phyloP scores from a whole-genome alignment of 2,888 invertebrate species.

The Scaptomyza flava region DNA sequence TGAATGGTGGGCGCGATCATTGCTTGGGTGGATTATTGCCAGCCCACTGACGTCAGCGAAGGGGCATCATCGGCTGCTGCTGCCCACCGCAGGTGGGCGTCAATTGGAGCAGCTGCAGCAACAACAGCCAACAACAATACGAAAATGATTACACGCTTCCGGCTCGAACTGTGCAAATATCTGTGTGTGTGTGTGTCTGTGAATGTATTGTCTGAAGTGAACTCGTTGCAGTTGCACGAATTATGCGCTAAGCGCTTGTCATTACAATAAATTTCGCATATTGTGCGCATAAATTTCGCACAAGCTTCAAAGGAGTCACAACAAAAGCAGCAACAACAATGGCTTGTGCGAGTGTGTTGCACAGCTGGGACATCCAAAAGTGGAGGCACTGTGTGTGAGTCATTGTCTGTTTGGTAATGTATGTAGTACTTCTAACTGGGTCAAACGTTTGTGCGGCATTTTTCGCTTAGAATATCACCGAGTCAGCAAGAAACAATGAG shows the following conservation, averaged over 20 bases:
- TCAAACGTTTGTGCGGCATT: constrained; percentile 53
- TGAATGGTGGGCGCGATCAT: constrained; percentile 35
- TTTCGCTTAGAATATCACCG: constrained; percentile 42
- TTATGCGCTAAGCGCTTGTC: constrained; percentile 77
- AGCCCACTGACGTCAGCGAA: constrained; percentile 43
- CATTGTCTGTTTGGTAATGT: constrained; percentile 42
- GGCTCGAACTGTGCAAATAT: constrained; percentile 43
- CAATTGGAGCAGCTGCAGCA: constrained; percentile 75
- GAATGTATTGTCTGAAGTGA: constrained; percentile 4
- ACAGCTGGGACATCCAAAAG: constrained; percentile 72
- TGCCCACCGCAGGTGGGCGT: constrained; percentile 63
- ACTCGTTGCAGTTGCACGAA: constrained; percentile 42
- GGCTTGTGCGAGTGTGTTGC: constrained; percentile 9
- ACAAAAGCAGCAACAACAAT: constrained; percentile 38
- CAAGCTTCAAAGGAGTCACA: constrained; percentile 73
- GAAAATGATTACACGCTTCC: constrained; percentile 74
- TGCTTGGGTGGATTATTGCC: constrained; percentile 21
- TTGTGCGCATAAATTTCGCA: constrained; percentile 78
- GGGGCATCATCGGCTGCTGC: constrained; percentile 35
- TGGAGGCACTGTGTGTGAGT: constrained; percentile 59
- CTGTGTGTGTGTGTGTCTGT: constrained; percentile 2
- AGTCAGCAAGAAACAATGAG: constrained; percentile 47
- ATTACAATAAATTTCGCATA: constrained; percentile 78
- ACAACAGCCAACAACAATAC: constrained; percentile 39
- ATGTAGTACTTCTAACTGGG: constrained; percentile 57